phyloP scores from a whole-genome alignment of 53 echinoderm and acorn worm genomes.

The Zoroaster sp. region DNA sequence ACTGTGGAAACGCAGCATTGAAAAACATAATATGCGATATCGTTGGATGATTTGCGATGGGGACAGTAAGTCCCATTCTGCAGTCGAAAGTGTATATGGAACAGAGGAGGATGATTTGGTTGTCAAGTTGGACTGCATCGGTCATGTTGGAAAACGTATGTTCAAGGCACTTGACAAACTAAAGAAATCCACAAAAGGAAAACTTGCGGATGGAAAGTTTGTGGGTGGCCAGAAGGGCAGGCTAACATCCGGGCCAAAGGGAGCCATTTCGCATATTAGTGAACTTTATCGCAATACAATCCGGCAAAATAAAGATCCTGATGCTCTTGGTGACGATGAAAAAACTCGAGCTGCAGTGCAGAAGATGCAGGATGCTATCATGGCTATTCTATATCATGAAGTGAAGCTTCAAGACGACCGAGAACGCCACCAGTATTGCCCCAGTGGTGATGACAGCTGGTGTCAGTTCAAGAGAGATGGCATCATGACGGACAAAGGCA shows the following conservation, averaged over 20 bases:
- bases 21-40: constrained; percentile 43
- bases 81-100: constrained; percentile 34
- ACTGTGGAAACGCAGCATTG: constrained; percentile 27
- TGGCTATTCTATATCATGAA: constrained; percentile 48
- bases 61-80: constrained; percentile 42
- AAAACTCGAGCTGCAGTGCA: background rate
- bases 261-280: background rate
- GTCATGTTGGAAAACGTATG: constrained; percentile 53
- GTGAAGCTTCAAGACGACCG: background rate
- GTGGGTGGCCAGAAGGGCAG: constrained; percentile 10
- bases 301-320: background rate
- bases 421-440: constrained; percentile 25
- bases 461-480: constrained; percentile 26
- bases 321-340: background rate
- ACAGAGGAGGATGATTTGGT: constrained; percentile 23
- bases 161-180: constrained; percentile 14
- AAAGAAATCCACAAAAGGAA: constrained; percentile 22
- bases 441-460: constrained; percentile 7
- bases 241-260: too few species aligned
- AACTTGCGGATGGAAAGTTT: constrained; percentile 38
- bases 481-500: background rate
- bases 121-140: constrained; percentile 60
- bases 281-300: constrained; percentile 35
- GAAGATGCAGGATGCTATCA: constrained; percentile 37
- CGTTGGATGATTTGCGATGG: constrained; percentile 52